phyloP scores from a whole-genome alignment of 2,888 invertebrate species.

The Ligdia adustata region DNA sequence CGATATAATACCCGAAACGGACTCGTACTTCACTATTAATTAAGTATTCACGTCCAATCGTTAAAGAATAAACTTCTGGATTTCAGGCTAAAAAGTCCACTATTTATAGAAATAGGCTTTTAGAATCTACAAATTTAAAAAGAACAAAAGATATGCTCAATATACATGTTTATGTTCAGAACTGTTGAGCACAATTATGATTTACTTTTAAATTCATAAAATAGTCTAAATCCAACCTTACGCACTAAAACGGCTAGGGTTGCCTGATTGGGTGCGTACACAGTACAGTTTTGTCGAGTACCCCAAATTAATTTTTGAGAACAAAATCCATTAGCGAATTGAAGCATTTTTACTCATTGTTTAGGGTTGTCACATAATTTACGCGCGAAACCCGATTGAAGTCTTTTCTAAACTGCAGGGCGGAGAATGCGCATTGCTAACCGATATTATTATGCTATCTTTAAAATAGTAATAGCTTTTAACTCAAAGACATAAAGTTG shows the following conservation, averaged over 20 bases:
- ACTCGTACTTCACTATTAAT: too few species aligned
- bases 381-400: slow-evolving; percentile 76
- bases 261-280: slow-evolving; percentile 75
- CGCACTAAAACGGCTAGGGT: too few species aligned
- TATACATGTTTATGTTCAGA: too few species aligned
- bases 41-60: too few species aligned
- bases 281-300: slow-evolving; percentile 70
- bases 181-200: too few species aligned
- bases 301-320: slow-evolving; percentile 83
- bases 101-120: too few species aligned
- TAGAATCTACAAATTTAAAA: too few species aligned
- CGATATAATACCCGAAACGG: too few species aligned
- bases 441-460: slow-evolving; percentile 18
- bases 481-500: slow-evolving; percentile 35
- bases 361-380: slow-evolving; percentile 80
- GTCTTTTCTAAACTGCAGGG: slow-evolving; percentile 77
- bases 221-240: slow-evolving; percentile 48
- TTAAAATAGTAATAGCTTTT: slow-evolving; percentile 26
- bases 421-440: slow-evolving; percentile 62
- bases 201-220: too few species aligned
- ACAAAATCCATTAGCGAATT: slow-evolving; percentile 82
- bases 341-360: slow-evolving; percentile 74
- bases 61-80: too few species aligned
- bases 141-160: too few species aligned
- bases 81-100: too few species aligned